These are phyloP conservation scores for Carabus problematicus DNA, from an alignment of 2,888 invertebrate species.

Conservation along the genomic window DNA sequence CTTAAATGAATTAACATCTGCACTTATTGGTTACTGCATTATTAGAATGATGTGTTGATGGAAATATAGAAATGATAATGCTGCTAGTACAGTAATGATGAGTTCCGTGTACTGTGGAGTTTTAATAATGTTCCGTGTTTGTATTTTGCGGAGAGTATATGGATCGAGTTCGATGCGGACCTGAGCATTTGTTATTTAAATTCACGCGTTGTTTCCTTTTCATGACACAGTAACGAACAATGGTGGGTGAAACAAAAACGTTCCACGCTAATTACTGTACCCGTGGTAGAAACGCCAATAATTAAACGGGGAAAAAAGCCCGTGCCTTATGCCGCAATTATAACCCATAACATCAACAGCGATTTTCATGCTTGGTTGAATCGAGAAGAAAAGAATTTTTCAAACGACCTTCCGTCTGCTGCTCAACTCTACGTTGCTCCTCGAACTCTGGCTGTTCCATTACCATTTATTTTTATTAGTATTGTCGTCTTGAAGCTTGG, in stretches of 20 bases:
- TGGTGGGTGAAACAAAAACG: constrained; percentile 1
- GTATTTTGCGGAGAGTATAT: too few relatives aligned
- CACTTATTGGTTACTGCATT: too few relatives aligned
- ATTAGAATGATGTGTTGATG: too few relatives aligned
- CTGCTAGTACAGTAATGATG: too few relatives aligned
- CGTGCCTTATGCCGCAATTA: constrained; percentile 22
- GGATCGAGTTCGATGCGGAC: too few relatives aligned
- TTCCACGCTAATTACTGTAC: constrained; percentile 9
- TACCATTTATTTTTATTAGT: constrained; percentile 5
- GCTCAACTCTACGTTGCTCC: neutral
- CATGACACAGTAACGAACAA: constrained; percentile 12
- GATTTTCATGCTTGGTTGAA: constrained; percentile 13
- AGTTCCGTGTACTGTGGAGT: too few relatives aligned
- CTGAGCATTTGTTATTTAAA: neutral
- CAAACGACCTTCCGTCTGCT: constrained; percentile 7
- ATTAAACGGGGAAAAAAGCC: constrained; percentile 12
- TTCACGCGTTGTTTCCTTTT: constrained; percentile 17
- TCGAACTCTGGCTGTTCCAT: constrained; percentile 6
- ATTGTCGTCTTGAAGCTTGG: constrained; percentile 3
- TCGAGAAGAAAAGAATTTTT: constrained; percentile 20
- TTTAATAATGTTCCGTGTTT: too few relatives aligned
- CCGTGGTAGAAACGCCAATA: constrained; percentile 16
- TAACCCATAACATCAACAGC: constrained; percentile 23
- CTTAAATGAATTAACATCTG: too few relatives aligned
- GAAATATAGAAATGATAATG: too few relatives aligned